Evolutionary conservation across 35 echinoderm and acorn worm species (phyloP).

Genomic region (Eucidaris tribuloides): DNA sequence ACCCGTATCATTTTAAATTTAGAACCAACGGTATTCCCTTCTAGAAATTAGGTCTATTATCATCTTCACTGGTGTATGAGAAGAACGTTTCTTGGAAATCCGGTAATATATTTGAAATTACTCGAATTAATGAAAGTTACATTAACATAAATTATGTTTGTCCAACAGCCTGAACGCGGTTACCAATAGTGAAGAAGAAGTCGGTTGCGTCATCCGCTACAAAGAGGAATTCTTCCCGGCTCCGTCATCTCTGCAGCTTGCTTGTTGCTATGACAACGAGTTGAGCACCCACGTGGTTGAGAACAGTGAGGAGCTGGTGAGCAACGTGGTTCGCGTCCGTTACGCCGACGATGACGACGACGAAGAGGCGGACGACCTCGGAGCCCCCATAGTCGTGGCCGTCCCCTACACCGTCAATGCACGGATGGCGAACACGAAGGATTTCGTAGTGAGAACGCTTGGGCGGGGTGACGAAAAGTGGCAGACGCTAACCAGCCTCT

Average conservation of each 20-base stretch:
- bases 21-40: not conserved
- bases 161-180: conserved; percentile 15
- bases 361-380: not conserved
- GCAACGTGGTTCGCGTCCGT: conserved; percentile 53
- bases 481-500: conserved; percentile 55
- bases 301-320: conserved; percentile 75
- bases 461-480: conserved; percentile 45
- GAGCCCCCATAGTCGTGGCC: conserved; percentile 56
- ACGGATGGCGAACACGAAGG: conserved; percentile 60
- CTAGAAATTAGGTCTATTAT: not conserved
- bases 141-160: not conserved
- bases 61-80: not conserved
- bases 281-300: conserved; percentile 37
- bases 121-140: not conserved
- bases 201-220: conserved; percentile 71
- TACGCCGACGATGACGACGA: conserved; percentile 46
- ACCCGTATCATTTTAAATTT: not conserved
- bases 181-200: conserved; percentile 33
- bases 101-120: not conserved
- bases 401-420: conserved; percentile 73
- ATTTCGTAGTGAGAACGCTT: conserved; percentile 71
- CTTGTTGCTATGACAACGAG: conserved; percentile 27
- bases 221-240: conserved; percentile 51
- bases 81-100: not conserved
- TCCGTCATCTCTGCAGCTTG: conserved; percentile 15